phyloP scores from a whole-genome alignment of 2,888 invertebrate species.

The Metopia argyrocephala region DNA sequence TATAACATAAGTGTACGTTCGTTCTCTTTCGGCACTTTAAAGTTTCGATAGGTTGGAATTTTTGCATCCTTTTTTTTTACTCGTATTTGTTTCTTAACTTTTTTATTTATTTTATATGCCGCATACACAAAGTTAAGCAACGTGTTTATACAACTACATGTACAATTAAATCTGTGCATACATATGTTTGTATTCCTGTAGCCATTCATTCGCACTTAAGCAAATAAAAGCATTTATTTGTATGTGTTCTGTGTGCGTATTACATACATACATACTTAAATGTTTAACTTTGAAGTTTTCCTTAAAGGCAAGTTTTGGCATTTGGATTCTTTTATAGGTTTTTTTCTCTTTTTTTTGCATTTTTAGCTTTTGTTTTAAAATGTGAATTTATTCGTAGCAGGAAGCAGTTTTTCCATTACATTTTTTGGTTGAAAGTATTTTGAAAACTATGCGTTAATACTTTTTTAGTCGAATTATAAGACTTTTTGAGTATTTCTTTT shows the following conservation, averaged over 20 bases:
- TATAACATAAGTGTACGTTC: neutral
- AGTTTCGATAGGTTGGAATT: conserved; percentile 18
- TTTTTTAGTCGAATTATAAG: conserved; percentile 3
- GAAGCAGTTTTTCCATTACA: neutral
- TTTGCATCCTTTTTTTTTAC: neutral
- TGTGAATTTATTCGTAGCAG: conserved; percentile 32
- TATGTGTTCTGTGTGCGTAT: neutral
- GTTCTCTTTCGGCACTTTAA: neutral
- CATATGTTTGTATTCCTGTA: neutral
- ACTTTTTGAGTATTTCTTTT: conserved; percentile 20
- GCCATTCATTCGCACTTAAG: neutral
- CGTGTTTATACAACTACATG: conserved; percentile 7
- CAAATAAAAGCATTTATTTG: conserved; percentile 2
- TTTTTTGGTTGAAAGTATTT: conserved; percentile 32
- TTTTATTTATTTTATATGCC: conserved; percentile 22
- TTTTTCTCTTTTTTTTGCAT: conserved; percentile 18
- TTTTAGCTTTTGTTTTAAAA: conserved; percentile 1
- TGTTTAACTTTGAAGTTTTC: conserved; percentile 10
- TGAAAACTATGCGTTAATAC: conserved; percentile 33
- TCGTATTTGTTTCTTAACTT: neutral
- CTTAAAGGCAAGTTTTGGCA: conserved; percentile 8
- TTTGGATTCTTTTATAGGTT: no score
- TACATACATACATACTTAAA: neutral
- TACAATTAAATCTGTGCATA: neutral
- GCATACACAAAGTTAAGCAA: conserved; percentile 25